Conservation (phyloP, 2,888 invertebrate species). For the Nezara viridula region DNA sequence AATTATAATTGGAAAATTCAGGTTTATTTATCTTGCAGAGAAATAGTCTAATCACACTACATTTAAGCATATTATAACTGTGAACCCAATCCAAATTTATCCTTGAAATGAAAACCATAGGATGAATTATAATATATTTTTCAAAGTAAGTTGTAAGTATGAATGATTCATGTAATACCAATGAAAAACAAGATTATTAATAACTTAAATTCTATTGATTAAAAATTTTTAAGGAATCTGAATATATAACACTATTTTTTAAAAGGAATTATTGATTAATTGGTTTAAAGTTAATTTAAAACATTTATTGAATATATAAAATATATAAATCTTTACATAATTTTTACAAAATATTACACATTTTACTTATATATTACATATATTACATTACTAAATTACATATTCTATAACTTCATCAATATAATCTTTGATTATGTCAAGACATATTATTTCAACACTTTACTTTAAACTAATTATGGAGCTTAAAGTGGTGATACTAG, state of each 20-base stretch:
- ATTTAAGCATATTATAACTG: no score
- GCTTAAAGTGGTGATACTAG: not conserved
- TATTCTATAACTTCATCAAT: not conserved
- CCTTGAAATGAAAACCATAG: no score
- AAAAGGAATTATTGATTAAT: not conserved
- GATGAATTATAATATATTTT: no score
- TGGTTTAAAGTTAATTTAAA: no score
- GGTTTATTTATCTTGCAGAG: no score
- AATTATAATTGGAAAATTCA: no score
- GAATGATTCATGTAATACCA: no score
- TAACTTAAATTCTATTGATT: not conserved
- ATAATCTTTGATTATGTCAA: not conserved
- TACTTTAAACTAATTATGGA: not conserved
- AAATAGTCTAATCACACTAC: no score
- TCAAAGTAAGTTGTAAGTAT: no score
- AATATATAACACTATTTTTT: not conserved
- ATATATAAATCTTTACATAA: not conserved
- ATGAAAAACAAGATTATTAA: no score
- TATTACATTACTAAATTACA: not conserved
- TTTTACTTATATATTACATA: not conserved
- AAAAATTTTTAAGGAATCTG: not conserved
- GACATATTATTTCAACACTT: not conserved
- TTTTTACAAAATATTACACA: constrained; percentile 1
- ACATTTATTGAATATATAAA: not conserved
- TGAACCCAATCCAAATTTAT: no score